Evolutionary conservation across 2,113 vertebrate species (phyloP), one percentile per base, ranked within the genome.

Genomic region (Patagioenas fasciata): DNA sequence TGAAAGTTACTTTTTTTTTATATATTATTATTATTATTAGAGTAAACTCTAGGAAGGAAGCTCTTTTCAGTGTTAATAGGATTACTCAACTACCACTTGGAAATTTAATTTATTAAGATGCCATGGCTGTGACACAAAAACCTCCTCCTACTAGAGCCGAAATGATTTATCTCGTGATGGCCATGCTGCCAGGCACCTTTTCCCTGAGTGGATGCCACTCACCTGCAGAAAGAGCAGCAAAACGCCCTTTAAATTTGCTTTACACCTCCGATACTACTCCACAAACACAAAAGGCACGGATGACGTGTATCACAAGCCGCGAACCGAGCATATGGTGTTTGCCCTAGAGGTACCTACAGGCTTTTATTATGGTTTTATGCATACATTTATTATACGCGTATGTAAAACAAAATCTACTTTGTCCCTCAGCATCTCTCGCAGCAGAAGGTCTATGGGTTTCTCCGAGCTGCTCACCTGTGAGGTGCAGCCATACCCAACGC

Each of bases 1-100:
- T 80, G 40, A 70, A 90, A 85, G 54, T 47, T 15, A 20, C 60
- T 34, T 31, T 42, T 44, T 72, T 36, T 53, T 26, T 60, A 50
- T n/a, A n/a, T n/a, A n/a, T 38, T 50, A 62, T 51, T 23, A 5
- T 20, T 34, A 31, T 29, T 34, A 31, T 29, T 32, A 5, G 71
- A 85, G 61, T 51, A 70, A 92, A 58, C 62, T 75, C 2, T 14
- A 70, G 94, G 91, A 95, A 95, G 95, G 95, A 97, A 96, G 86
- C 64, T 81, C 94, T 93, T 92, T 15, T 29, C 73, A 44, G 32
- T 6, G 53, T 56, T 85, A 94, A 89, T 2, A 85, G 70, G 65
- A 75, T 87, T 81, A 60, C 70, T 93, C 90, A 87, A 16, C 80
- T 13, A 89, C 73, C 88, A 87, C 58, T 87, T 88, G 61, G 73